Percentiles rank a stretch among this genome's conserved stretches.
Conservation (phyloP, 2,797 vertebrate species). For the Nannoperca australis region DNA sequence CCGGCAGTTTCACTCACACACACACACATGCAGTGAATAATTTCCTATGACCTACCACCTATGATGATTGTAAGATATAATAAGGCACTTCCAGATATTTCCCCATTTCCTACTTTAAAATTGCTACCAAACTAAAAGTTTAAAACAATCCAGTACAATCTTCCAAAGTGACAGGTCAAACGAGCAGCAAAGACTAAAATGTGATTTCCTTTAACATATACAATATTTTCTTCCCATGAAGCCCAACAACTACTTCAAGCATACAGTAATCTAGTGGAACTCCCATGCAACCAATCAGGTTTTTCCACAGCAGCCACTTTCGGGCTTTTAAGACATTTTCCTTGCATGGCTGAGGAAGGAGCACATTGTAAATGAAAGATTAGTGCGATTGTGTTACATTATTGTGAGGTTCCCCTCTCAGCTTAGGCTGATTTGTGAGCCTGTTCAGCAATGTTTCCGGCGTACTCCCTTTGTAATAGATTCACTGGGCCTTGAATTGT, state of each 20-base stretch:
- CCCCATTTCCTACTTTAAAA: slow-evolving; percentile 16
- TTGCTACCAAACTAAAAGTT: slow-evolving; percentile 17
- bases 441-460: slow-evolving; percentile 69
- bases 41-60: slow-evolving; percentile 4
- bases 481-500: slow-evolving; percentile 81
- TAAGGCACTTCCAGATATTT: slow-evolving; percentile 7
- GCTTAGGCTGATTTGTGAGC: slow-evolving; percentile 82
- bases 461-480: slow-evolving; percentile 77
- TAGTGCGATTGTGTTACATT: slow-evolving; percentile 80
- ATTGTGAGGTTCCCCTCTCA: slow-evolving; percentile 78
- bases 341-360: slow-evolving; percentile 74
- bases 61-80: slow-evolving; percentile 13
- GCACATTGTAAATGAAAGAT: slow-evolving; percentile 81
- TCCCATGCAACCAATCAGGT: slow-evolving; percentile 49
- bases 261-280: slow-evolving; percentile 32
- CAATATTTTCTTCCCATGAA: slow-evolving; percentile 25
- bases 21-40: not conserved
- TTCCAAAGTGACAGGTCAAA: slow-evolving; percentile 34
- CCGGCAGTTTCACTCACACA: not conserved
- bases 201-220: slow-evolving; percentile 31
- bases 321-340: slow-evolving; percentile 72
- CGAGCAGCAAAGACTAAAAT: slow-evolving; percentile 22
- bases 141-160: slow-evolving; percentile 10
- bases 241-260: slow-evolving; percentile 24
- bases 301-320: slow-evolving; percentile 53